A percentile compares a stretch with the other conserved stretches of the same genome.
Conservation (phyloP, 2,888 invertebrate species). For the Drosophila greeni region DNA sequence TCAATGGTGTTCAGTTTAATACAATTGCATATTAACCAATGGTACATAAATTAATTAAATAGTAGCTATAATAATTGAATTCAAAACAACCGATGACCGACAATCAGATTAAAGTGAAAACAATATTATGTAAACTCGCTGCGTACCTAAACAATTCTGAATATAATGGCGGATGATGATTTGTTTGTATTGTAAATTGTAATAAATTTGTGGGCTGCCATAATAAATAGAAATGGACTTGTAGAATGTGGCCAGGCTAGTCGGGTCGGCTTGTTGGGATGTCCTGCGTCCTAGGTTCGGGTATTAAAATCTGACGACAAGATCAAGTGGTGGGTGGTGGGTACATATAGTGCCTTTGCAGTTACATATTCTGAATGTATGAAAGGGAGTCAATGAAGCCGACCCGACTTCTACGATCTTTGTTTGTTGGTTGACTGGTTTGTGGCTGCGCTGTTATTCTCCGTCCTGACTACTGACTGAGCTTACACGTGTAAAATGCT, state of each 20-base stretch:
- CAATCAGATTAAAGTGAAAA: constrained; percentile 10
- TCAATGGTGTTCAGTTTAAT: constrained; percentile 2
- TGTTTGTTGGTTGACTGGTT: background rate
- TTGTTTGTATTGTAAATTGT: constrained; percentile 54
- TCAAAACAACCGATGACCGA: constrained; percentile 5
- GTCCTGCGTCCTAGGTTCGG: constrained; percentile 4
- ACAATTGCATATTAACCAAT: constrained; percentile 17
- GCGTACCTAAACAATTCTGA: constrained; percentile 51
- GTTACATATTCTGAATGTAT: constrained; percentile 24
- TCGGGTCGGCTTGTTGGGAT: constrained; percentile 16
- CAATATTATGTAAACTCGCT: constrained; percentile 26
- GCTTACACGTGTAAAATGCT: constrained; percentile 60
- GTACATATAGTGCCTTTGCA: constrained; percentile 11
- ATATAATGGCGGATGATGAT: constrained; percentile 61
- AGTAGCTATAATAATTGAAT: constrained; percentile 12
- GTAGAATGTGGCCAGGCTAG: constrained; percentile 40
- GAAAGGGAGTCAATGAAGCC: constrained; percentile 6
- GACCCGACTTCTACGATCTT: constrained; percentile 13
- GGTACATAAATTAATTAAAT: constrained; percentile 10
- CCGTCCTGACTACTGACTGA: constrained; percentile 49
- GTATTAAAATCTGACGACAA: constrained; percentile 14
- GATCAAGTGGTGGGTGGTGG: constrained; percentile 23
- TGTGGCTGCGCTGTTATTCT: constrained; percentile 6
- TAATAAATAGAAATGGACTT: constrained; percentile 47
- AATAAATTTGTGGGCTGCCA: constrained; percentile 53